A percentile compares a stretch with the other conserved stretches of the same genome.
These are phyloP conservation scores for Frankliniella intonsa DNA, from an alignment of 2,888 invertebrate species.

Conservation along the genomic window DNA sequence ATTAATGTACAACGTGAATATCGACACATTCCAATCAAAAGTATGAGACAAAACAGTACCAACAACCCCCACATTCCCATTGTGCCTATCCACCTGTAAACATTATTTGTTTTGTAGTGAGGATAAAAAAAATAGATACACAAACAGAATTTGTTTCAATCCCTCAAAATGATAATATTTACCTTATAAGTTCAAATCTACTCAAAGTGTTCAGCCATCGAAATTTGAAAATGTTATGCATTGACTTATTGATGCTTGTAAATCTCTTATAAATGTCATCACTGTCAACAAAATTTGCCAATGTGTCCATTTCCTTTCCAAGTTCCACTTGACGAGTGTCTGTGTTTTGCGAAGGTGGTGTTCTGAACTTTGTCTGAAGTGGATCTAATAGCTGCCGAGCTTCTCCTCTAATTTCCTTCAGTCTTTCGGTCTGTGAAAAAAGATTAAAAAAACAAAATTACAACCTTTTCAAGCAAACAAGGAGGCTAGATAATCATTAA, in stretches of 20 bases:
- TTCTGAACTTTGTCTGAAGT: neutral
- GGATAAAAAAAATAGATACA: conserved; percentile 22
- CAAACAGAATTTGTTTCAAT: too few species aligned
- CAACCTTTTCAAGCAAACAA: neutral
- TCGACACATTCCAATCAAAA: conserved; percentile 82
- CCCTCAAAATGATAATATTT: neutral
- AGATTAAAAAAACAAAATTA: neutral
- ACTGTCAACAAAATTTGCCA: conserved; percentile 14
- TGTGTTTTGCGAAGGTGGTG: neutral
- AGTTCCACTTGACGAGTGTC: conserved; percentile 10
- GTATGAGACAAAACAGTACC: conserved; percentile 79
- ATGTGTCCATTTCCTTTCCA: conserved; percentile 1
- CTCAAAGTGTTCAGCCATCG: neutral
- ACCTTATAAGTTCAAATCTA: conserved; percentile 5
- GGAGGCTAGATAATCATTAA: neutral
- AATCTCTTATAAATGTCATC: conserved; percentile 10
- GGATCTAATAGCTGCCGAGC: conserved; percentile 12
- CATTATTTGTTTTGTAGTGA: neutral
- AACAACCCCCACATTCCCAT: conserved; percentile 82
- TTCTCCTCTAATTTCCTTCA: conserved; percentile 29
- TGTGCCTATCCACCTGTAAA: conserved; percentile 73
- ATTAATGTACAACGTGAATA: conserved; percentile 86
- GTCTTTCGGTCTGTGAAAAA: conserved; percentile 31
- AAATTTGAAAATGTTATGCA: neutral
- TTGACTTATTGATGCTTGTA: neutral